A percentile compares a stretch with the other conserved stretches of the same genome.
Evolutionary conservation across 2,797 vertebrate species (phyloP).

Genomic region (Rhabdophis nuchalis): DNA sequence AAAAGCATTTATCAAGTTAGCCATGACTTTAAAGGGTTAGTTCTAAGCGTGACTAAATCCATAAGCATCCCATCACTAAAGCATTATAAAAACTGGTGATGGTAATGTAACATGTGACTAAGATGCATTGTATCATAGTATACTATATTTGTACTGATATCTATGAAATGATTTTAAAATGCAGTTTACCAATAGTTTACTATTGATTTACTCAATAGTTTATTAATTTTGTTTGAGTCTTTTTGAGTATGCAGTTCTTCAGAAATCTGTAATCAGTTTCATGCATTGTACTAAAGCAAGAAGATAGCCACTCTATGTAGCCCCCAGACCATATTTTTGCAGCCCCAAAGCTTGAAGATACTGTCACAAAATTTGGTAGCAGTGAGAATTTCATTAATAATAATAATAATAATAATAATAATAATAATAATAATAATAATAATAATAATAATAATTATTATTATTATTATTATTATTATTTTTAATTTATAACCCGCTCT

Average conservation of each 20-base stretch:
- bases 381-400: background rate
- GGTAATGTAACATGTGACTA: background rate
- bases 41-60: background rate
- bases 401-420: no score
- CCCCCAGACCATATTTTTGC: background rate
- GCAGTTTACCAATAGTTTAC: background rate
- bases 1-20: background rate
- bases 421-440: no score
- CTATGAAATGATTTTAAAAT: background rate
- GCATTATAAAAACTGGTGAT: background rate
- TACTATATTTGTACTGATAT: background rate
- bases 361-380: background rate
- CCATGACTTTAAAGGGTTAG: background rate
- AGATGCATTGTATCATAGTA: background rate
- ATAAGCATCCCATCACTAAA: background rate
- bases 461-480: no score
- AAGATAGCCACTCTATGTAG: background rate
- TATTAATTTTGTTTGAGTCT: background rate
- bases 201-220: background rate
- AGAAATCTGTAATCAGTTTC: background rate
- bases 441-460: no score
- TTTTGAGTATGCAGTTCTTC: background rate
- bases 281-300: background rate
- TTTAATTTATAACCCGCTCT: no score
- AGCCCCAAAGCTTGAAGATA: background rate